Evolutionary conservation across 2,797 vertebrate species (phyloP).

Genomic region (Xenentodon cancila): DNA sequence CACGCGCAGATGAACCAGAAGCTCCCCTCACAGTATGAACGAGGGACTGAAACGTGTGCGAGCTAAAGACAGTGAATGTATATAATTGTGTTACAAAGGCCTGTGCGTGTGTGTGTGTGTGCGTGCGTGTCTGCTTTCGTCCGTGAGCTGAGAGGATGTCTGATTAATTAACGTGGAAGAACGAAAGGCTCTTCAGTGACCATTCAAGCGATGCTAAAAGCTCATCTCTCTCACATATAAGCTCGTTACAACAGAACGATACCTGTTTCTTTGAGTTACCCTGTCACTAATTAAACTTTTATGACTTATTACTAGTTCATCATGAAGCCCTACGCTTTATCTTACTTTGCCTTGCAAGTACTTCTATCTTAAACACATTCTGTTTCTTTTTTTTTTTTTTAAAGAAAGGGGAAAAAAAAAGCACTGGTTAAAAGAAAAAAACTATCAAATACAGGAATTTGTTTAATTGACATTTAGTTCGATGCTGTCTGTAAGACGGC

Average conservation of each 20-base stretch:
- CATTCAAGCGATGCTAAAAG: constrained; percentile 75
- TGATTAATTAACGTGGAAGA: constrained; percentile 77
- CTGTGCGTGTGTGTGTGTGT: constrained; percentile 10
- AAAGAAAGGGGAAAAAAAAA: too few relatives aligned
- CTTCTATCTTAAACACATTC: too few relatives aligned
- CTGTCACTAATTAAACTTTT: constrained; percentile 15
- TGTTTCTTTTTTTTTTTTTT: too few relatives aligned
- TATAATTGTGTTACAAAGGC: constrained; percentile 4
- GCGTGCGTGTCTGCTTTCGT: constrained; percentile 35
- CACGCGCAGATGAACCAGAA: constrained; percentile 56
- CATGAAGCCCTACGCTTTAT: not conserved
- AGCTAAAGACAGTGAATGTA: constrained; percentile 17
- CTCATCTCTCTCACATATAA: constrained; percentile 60
- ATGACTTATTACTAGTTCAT: too few relatives aligned
- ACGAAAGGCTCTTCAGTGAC: constrained; percentile 69
- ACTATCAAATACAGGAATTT: too few relatives aligned
- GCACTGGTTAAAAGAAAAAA: too few relatives aligned
- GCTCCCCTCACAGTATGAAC: constrained; percentile 14
- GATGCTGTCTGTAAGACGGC: too few relatives aligned
- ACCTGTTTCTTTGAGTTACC: constrained; percentile 27
- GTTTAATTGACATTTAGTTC: too few relatives aligned
- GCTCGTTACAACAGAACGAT: constrained; percentile 7
- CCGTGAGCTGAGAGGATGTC: constrained; percentile 67
- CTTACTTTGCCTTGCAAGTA: not conserved
- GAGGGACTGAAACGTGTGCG: constrained; percentile 8